These are phyloP conservation scores for Trissoscelio sp. DNA, from an alignment of 2,888 invertebrate genomes.

Conservation along the genomic window DNA sequence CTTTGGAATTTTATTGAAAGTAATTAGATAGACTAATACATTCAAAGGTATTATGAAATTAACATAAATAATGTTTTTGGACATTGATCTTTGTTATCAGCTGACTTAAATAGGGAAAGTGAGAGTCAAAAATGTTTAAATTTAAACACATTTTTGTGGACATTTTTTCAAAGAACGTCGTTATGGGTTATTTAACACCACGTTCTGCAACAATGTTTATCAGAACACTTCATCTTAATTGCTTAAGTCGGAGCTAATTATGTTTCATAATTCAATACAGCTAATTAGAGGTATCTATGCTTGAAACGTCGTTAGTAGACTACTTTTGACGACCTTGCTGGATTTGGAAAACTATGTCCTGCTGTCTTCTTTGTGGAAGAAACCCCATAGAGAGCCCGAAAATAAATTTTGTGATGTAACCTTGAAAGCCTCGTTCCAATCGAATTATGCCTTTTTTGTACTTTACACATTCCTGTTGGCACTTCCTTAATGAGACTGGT, in stretches of 20 bases:
- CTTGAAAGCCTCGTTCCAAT: constrained; percentile 30
- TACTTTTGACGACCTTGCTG: constrained; percentile 5
- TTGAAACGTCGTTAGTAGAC: constrained; percentile 14
- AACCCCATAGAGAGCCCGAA: constrained; percentile 41
- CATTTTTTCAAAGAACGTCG: not conserved
- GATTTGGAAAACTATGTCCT: not conserved
- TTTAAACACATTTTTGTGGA: too few relatives aligned
- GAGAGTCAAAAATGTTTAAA: not conserved
- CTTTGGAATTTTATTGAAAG: not conserved
- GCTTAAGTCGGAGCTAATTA: constrained; percentile 30
- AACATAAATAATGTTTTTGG: not conserved
- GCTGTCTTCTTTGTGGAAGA: constrained; percentile 11
- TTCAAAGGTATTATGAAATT: not conserved
- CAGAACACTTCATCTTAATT: constrained; percentile 36
- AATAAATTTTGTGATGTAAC: constrained; percentile 27
- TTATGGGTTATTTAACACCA: not conserved
- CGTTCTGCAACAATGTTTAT: constrained; percentile 11
- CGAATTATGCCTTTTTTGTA: constrained; percentile 19
- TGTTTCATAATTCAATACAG: constrained; percentile 25
- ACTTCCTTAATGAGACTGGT: not conserved
- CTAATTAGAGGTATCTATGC: constrained; percentile 24
- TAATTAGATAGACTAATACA: too few relatives aligned
- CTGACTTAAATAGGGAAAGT: too few relatives aligned
- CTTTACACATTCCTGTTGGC: not conserved
- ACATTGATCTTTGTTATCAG: not conserved